Evolutionary conservation across 2,797 vertebrate species (phyloP).

Genomic region (Sebastes oblongus): DNA sequence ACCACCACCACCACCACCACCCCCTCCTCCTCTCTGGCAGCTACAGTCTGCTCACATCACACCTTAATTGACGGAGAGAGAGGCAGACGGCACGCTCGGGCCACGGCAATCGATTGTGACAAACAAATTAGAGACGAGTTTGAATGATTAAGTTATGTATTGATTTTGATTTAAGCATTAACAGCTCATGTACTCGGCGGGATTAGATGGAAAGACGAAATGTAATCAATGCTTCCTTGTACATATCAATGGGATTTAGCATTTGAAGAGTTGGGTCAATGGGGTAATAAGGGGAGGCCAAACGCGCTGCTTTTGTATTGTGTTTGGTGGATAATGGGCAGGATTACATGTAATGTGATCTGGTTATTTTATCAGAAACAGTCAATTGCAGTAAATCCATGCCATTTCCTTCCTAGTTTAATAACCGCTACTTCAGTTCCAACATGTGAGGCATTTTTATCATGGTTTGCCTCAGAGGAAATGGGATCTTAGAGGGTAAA

Average conservation of each 20-base stretch:
- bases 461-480: neutral
- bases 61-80: constrained; percentile 57
- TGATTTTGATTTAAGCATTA: constrained; percentile 75
- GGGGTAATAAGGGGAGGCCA: constrained; percentile 24
- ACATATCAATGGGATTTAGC: constrained; percentile 53
- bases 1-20: neutral
- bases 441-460: neutral
- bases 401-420: neutral
- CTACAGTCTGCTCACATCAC: constrained; percentile 57
- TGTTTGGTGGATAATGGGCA: neutral
- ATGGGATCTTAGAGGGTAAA: constrained; percentile 14
- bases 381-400: neutral
- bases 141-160: constrained; percentile 77
- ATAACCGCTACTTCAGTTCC: neutral
- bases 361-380: neutral
- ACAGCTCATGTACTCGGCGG: constrained; percentile 35
- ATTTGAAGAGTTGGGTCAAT: constrained; percentile 36
- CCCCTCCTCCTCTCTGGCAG: constrained; percentile 6
- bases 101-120: constrained; percentile 71
- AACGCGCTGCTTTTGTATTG: neutral
- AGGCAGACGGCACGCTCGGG: constrained; percentile 39
- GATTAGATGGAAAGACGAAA: constrained; percentile 44
- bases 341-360: neutral
- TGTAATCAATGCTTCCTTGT: constrained; percentile 65
- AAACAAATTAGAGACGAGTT: constrained; percentile 75